Evolutionary conservation across 2,888 invertebrate species (phyloP), one percentile per base, ranked within the genome.

Genomic region (Eristalis intricaria): DNA sequence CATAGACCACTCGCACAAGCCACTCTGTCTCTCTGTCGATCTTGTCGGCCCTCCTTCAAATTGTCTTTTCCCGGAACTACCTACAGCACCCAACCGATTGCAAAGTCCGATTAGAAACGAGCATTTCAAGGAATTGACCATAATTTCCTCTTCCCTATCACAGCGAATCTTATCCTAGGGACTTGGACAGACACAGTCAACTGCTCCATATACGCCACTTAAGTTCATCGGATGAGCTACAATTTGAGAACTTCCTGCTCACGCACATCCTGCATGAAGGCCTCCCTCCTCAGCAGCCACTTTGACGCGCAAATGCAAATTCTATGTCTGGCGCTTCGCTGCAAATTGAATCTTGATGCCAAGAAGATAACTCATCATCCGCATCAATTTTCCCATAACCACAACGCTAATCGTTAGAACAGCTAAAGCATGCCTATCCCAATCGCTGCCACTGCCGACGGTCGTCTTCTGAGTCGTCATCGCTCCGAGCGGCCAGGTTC

Each of bases 341-440:
- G 29, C 66, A 84, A 84, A 76, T 80, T 80, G 71, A 76, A 84
- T 84, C 79, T 75, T 64, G 61, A 75, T 79, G 79, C 65, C 58
- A 50, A 23, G 65, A 38, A 64, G 26, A 70, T 84, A 79, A 61
- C 69, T 75, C 74, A 84, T 84, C 65, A 75, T 56, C 70, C 56
- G 29, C 70, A 75, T 70, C 84, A 75, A 80, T 80, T 84, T 84
- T 66, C 80, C 84, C 38, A 79, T 79, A 84, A 84, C 79, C 70
- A 79, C 75, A 84, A 50, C 26, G 64, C 78, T 84, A 84, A 84
- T 79, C 74, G 78, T 84, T 77, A 74, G 64, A 84, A 75, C 26
- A 43, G 84, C 66, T 56, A 5, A 50, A 19, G 19, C 50, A 50
- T 50, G 50, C 50, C 15, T 43, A 15, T 43, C 43, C n/a, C 66